A percentile compares a stretch with the other conserved stretches of the same genome.
Evolutionary conservation across 2,888 invertebrate genomes (phyloP).

Genomic region (Hirudinaria manillensis): DNA sequence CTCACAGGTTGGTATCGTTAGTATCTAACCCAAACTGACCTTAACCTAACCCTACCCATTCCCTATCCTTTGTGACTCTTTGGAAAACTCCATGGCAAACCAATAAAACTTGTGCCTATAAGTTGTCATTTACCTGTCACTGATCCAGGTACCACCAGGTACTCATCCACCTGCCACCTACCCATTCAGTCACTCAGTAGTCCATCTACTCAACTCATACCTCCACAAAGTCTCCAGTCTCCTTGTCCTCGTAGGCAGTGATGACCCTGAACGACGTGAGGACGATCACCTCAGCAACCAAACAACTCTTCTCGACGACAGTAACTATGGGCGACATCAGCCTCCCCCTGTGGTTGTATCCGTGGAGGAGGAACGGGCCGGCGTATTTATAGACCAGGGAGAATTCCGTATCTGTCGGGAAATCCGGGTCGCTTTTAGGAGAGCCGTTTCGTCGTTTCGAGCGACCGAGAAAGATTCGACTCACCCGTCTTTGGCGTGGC

Average conservation of each 20-base stretch:
- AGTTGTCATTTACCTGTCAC: too few species aligned
- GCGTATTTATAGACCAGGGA: slow-evolving; percentile 15
- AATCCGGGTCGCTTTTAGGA: not conserved
- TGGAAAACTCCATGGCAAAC: too few species aligned
- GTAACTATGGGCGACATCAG: slow-evolving; percentile 25
- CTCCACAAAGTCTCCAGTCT: slow-evolving; percentile 14
- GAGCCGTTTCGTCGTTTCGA: not conserved
- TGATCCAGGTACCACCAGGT: too few species aligned
- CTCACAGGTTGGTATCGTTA: too few species aligned
- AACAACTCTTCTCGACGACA: slow-evolving; percentile 11
- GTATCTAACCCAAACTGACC: too few species aligned
- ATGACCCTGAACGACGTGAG: slow-evolving; percentile 20
- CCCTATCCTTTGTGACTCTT: too few species aligned
- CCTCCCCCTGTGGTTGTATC: not conserved
- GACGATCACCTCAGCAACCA: slow-evolving; percentile 12
- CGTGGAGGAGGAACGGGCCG: not conserved
- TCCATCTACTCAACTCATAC: not conserved
- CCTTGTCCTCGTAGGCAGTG: not conserved
- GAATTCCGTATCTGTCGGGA: slow-evolving; percentile 14
- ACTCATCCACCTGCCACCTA: not conserved
- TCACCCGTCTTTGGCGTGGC: not conserved
- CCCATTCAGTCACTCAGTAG: not conserved
- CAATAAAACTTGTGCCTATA: too few species aligned
- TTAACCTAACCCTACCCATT: too few species aligned
- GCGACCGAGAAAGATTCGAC: not conserved